Base-by-base conservation (phyloP, 2,797 vertebrate genomes). In the Apogon hyalosoma region DNA sequence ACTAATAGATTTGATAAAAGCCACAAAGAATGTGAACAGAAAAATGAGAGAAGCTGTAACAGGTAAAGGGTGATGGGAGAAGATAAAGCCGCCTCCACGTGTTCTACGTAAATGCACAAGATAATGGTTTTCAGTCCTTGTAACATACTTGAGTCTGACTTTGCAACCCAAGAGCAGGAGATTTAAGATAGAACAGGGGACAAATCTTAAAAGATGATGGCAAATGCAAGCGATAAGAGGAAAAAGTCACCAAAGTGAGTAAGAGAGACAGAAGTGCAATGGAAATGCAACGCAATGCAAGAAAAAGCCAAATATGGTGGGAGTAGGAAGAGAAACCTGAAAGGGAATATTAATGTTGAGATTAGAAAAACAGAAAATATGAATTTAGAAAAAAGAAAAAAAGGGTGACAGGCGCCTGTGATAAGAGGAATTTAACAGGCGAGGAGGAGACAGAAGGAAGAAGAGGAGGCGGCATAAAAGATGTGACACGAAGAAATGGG, bases 51-150 rank as follows among this genome's bases (percentile, higher is more conserved):
- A n/a, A 21, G 19, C n/a, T 12, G 10, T 43, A 14, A 39, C 9
- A 51, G 50, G 21, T 28, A 24, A 28, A 53, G 63, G 1, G 0
- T 21, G 53, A 56, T 42, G 31, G 14, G 38, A 16, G 50, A 57
- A 58, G 52, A 73, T 11, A 33, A 36, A 54, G 36, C 49, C 45
- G 12, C 31, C 11, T 41, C 54, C 6, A 1, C 36, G 24, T 43
- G 13, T 18, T 48, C 24, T 56, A 18, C 56, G 38, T 66, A 56
- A 41, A 48, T 69, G 12, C 54, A 33, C 49, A 19, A 50, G 39
- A 71, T 75, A 50, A 68, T 69, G 69, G 49, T 63, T 33, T 55
- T 68, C 24, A 50, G 21, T 59, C 12, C 2, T 40, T 42, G 67
- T 66, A 59, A 46, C 57, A 62, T 69, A 57, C 47, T 54, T 0